Evolutionary conservation across 2,888 invertebrate species (phyloP).

Genomic region (Priapulus caudatus): DNA sequence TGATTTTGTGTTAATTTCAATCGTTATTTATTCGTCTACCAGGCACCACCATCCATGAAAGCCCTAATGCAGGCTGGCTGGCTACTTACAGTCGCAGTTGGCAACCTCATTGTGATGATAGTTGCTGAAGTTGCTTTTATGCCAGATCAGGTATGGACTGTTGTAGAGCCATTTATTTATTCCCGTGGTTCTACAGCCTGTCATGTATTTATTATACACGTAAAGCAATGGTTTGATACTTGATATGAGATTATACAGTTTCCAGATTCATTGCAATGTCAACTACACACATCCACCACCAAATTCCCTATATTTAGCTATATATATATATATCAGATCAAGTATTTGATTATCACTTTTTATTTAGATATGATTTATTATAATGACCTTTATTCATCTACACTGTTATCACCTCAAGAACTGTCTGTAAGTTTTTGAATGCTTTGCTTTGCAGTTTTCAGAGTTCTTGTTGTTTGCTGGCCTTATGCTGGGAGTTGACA

Average conservation of each 20-base stretch:
- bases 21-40: no score
- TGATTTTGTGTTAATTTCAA: no score
- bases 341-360: no score
- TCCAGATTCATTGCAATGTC: constrained; percentile 27
- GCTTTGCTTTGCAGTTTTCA: constrained; percentile 51
- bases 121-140: constrained; percentile 67
- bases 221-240: background rate
- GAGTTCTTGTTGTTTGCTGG: constrained; percentile 78
- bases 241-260: background rate
- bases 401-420: no score
- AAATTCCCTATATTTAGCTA: no score
- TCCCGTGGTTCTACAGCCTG: no score
- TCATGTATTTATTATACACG: no score
- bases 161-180: background rate
- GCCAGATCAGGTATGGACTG: constrained; percentile 51
- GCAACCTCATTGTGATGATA: constrained; percentile 81
- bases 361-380: no score
- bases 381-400: no score
- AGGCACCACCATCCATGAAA: constrained; percentile 81
- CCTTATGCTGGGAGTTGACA: constrained; percentile 69
- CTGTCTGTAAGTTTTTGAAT: no score
- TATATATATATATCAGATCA: no score
- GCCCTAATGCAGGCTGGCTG: constrained; percentile 82
- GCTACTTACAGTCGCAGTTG: constrained; percentile 81
- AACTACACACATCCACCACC: no score